Conservation (phyloP, 2,888 invertebrate species). For the Ceramica pisi region DNA sequence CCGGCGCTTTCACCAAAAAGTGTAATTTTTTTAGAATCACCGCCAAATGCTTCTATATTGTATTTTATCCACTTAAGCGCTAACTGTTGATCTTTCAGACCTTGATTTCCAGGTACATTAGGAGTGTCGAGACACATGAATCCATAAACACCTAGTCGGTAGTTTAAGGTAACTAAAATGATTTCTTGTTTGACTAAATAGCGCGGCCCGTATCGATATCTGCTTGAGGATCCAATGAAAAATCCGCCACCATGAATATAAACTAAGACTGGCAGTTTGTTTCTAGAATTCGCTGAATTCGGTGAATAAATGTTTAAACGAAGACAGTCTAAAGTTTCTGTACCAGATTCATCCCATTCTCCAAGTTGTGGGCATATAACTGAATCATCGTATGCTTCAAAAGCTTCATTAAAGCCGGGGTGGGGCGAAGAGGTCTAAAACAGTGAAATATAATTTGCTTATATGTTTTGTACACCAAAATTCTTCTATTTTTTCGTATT, state of each 20-base stretch:
- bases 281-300: conserved; percentile 68
- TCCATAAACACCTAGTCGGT: conserved; percentile 79
- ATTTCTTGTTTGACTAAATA: conserved; percentile 76
- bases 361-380: conserved; percentile 77
- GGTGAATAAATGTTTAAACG: conserved; percentile 79
- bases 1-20: conserved; percentile 81
- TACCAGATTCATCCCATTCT: conserved; percentile 65
- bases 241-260: conserved; percentile 77
- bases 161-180: conserved; percentile 79
- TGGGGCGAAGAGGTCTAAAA: conserved; percentile 74
- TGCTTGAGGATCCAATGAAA: conserved; percentile 72
- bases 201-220: conserved; percentile 72
- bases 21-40: conserved; percentile 76
- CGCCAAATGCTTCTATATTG: conserved; percentile 80
- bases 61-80: conserved; percentile 79
- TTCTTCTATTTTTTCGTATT: too few species aligned
- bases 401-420: conserved; percentile 71
- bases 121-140: conserved; percentile 79
- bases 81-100: conserved; percentile 77
- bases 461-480: too few species aligned
- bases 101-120: conserved; percentile 80
- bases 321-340: conserved; percentile 76
- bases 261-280: conserved; percentile 75
- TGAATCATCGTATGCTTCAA: conserved; percentile 78
- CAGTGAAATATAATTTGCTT: neutral